Evolutionary conservation across 2,797 vertebrate genomes (phyloP), one percentile per base, ranked within the genome.

Genomic region (Pachyuromys duprasi): DNA sequence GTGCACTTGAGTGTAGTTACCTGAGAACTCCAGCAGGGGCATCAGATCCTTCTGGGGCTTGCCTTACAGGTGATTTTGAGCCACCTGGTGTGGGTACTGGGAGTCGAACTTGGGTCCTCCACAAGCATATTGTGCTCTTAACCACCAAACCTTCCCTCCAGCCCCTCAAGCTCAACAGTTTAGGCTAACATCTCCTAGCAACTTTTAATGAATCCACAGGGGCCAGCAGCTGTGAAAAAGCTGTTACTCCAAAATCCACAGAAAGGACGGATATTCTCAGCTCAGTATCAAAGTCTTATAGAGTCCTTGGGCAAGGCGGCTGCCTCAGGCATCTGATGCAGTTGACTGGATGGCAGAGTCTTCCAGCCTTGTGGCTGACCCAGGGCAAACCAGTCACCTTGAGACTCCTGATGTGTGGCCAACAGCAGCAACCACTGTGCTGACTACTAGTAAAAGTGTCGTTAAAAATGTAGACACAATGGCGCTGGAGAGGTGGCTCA

Each of bases 401-500:
- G 93, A 95, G 79, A 39, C 92, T 97, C 87, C 75, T 96, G 86
- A 63, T 17, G 83, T n/a, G 82, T 28, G 18, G 74, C 93, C 96
- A 95, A n/a, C 1, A 69, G 76, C 75, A 88, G 92, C 97, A 97
- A 97, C 55, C 18, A 57, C 79, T 26, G n/a, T 28, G 81, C 63
- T 22, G 65, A 81, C 82, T 97, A 93, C 97, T 96, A 97, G 96
- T 78, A 97, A 89, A 94, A 96, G 93, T 90, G 62, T 89, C 93
- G 82, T 86, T 89, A 95, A 98, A 98, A 97, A 87, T 84, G 3
- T 88, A 97, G 97, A 97, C 97, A 57, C 94, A 94, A 97, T 31
- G 24, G 26, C 36, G 15, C 26, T 33, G 8, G 28, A 45, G 81
- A 83, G 60, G 18, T 45, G 39, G 8, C 81, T 62, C 15, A 65